Conservation (phyloP, 2,888 invertebrate genomes). For the Toxonevra muliebris region DNA sequence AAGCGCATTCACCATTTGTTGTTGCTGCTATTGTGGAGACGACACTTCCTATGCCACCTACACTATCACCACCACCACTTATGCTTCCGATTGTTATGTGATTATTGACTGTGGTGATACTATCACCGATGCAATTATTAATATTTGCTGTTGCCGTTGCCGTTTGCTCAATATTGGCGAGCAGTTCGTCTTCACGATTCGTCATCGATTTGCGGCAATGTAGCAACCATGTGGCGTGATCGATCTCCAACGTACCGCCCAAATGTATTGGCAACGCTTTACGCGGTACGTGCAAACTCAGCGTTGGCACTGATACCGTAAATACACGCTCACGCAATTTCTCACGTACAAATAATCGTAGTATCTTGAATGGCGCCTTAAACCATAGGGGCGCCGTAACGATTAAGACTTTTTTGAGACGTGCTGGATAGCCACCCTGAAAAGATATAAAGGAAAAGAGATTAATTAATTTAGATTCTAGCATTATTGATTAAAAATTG, state of each 20-base stretch:
- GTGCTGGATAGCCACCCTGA: slow-evolving; percentile 96
- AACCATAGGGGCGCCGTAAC: slow-evolving; percentile 98
- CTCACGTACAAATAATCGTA: slow-evolving; percentile 93
- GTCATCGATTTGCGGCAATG: slow-evolving; percentile 84
- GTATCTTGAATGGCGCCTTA: slow-evolving; percentile 95
- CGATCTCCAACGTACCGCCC: slow-evolving; percentile 85
- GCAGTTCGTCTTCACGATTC: slow-evolving; percentile 71
- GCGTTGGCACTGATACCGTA: slow-evolving; percentile 91
- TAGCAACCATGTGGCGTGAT: slow-evolving; percentile 89
- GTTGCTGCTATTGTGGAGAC: slow-evolving; percentile 38
- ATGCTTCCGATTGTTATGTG: slow-evolving; percentile 56
- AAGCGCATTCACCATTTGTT: slow-evolving; percentile 39
- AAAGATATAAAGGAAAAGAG: slow-evolving; percentile 49
- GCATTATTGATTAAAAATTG: not conserved
- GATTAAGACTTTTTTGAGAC: slow-evolving; percentile 95
- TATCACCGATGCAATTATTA: slow-evolving; percentile 39
- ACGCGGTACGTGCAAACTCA: slow-evolving; percentile 88
- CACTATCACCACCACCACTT: slow-evolving; percentile 56
- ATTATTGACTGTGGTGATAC: slow-evolving; percentile 43
- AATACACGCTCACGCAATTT: slow-evolving; percentile 95
- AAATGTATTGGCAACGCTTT: slow-evolving; percentile 88
- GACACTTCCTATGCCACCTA: slow-evolving; percentile 48
- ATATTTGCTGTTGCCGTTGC: slow-evolving; percentile 45
- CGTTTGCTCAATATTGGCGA: slow-evolving; percentile 65
- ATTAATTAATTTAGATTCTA: not conserved